Conservation (phyloP, 1,140 invertebrate genomes). For the Drosophila pandora region DNA sequence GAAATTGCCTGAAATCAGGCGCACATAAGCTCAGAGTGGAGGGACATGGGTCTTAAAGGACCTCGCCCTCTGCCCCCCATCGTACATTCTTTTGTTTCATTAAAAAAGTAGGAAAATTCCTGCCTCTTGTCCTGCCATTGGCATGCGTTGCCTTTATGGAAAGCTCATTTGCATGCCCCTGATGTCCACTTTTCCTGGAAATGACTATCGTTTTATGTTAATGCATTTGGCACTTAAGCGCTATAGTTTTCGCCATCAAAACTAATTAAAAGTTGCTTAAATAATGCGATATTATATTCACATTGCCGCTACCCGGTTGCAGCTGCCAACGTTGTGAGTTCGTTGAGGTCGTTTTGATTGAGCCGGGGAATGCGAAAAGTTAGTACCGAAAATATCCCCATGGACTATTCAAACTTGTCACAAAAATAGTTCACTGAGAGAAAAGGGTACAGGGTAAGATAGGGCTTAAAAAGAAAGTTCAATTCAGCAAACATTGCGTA, state of each 20-base stretch:
- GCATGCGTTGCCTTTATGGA: constrained; percentile 47
- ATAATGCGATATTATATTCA: constrained; percentile 62
- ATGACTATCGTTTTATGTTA: constrained; percentile 68
- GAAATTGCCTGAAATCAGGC: constrained; percentile 79
- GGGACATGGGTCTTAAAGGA: constrained; percentile 15
- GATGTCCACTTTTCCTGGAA: constrained; percentile 31
- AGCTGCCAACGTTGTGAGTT: not conserved
- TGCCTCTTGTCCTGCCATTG: constrained; percentile 35
- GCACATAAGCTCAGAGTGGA: constrained; percentile 57
- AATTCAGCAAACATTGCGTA: not conserved
- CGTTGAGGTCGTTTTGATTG: constrained; percentile 39
- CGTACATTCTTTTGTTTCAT: constrained; percentile 52
- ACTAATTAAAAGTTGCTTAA: constrained; percentile 74
- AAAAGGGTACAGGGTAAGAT: not conserved
- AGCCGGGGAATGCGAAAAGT: constrained; percentile 31
- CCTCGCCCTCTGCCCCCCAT: not conserved
- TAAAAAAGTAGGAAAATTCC: constrained; percentile 49
- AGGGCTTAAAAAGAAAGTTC: too few species aligned
- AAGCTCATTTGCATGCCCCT: constrained; percentile 60
- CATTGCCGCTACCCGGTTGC: constrained; percentile 24
- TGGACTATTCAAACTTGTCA: constrained; percentile 21
- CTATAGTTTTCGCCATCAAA: constrained; percentile 72
- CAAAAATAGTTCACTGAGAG: not conserved
- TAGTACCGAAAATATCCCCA: constrained; percentile 9
- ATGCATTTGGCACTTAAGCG: constrained; percentile 70